Conservation (phyloP, 2,113 vertebrate species). For the Cynopterus brachyotis region DNA sequence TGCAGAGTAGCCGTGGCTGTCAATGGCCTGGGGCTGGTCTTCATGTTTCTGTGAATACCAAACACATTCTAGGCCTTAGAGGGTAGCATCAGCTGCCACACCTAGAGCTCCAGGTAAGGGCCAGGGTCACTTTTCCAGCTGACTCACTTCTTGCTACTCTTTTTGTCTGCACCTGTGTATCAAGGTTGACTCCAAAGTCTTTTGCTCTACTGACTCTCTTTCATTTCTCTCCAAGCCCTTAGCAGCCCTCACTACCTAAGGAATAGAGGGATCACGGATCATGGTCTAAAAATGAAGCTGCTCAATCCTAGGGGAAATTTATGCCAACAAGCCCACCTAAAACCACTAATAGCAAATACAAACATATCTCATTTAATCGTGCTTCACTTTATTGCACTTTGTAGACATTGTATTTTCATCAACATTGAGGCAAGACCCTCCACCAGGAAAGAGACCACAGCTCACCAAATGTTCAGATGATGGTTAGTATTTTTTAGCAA, state of each 20-base stretch:
- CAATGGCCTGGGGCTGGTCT: constrained; percentile 8
- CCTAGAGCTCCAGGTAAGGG: constrained; percentile 22
- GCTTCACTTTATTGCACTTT: no score
- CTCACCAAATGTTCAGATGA: no score
- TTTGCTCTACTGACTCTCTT: background rate
- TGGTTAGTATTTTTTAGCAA: no score
- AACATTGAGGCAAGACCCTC: no score
- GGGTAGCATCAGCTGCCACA: background rate
- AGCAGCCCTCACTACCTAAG: background rate
- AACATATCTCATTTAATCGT: no score
- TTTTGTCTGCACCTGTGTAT: background rate
- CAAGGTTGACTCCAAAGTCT: background rate
- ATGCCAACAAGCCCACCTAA: background rate
- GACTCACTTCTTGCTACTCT: background rate
- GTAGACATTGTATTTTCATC: no score
- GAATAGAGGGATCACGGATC: background rate
- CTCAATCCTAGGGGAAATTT: background rate
- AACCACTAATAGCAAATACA: no score
- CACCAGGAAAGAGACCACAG: no score
- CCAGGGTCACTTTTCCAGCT: background rate
- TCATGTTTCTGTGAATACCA: background rate
- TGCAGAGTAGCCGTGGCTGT: background rate
- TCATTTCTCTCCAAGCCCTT: background rate
- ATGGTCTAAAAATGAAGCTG: background rate
- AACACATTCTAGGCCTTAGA: background rate